Conservation (phyloP, 2,797 vertebrate genomes). For the Vultur gryphus region DNA sequence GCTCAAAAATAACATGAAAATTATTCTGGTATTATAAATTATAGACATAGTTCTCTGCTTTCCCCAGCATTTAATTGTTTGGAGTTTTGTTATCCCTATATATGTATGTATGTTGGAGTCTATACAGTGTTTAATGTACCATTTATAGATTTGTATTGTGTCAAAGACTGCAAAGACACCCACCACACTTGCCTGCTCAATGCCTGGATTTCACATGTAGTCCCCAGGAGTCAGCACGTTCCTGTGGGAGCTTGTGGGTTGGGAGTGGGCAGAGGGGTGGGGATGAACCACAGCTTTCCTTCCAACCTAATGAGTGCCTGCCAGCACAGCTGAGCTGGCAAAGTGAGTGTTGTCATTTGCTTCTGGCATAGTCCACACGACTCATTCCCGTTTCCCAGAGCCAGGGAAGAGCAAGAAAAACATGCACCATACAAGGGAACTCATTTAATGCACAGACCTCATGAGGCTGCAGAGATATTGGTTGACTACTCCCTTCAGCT, state of each 20-base stretch:
- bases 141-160: background rate
- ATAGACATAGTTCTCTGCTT: background rate
- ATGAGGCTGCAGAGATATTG: background rate
- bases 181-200: background rate
- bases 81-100: background rate
- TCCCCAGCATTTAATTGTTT: background rate
- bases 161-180: background rate
- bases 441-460: background rate
- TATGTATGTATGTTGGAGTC: background rate
- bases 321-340: conserved; percentile 63
- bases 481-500: background rate
- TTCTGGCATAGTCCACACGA: conserved; percentile 41
- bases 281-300: conserved; percentile 36
- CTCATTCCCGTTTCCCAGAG: background rate
- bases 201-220: background rate
- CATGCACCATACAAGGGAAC: background rate
- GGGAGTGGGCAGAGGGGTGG: conserved; percentile 48
- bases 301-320: conserved; percentile 44
- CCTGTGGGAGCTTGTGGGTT: conserved; percentile 26
- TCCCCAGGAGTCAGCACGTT: background rate
- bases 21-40: background rate
- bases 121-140: background rate
- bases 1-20: conserved; percentile 27
- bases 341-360: conserved; percentile 31
- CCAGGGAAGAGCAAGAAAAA: conserved; percentile 13